A percentile compares a stretch with the other conserved stretches of the same genome.
These are phyloP conservation scores for Spisula solida DNA, from an alignment of 2,888 invertebrate species.

Conservation along the genomic window DNA sequence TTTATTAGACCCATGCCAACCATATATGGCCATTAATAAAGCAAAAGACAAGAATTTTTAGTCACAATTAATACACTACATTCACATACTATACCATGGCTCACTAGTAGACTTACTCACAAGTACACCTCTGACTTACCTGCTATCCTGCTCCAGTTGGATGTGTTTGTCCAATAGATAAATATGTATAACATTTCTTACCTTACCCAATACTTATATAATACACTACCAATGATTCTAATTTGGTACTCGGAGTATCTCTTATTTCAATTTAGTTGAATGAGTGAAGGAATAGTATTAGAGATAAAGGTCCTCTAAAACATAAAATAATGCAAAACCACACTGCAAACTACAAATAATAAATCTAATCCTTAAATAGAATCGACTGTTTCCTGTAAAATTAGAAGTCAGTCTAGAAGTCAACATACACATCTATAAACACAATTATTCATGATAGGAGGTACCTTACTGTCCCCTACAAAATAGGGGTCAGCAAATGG, in stretches of 20 bases:
- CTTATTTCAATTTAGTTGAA: not conserved
- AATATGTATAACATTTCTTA: not conserved
- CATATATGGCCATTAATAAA: too few relatives aligned
- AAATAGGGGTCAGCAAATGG: not conserved
- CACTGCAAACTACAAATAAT: not conserved
- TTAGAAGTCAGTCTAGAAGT: not conserved
- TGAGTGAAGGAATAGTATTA: not conserved
- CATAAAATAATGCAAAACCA: not conserved
- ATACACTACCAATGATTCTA: not conserved
- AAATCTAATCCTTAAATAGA: not conserved
- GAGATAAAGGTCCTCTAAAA: not conserved
- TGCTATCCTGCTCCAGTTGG: not conserved
- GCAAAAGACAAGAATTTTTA: too few relatives aligned
- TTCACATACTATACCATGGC: not conserved
- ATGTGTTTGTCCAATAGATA: not conserved
- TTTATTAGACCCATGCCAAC: too few relatives aligned
- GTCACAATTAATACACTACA: too few relatives aligned
- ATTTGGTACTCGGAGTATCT: not conserved
- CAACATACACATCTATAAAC: constrained; percentile 16
- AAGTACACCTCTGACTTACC: not conserved
- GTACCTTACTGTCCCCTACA: not conserved
- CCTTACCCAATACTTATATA: not conserved
- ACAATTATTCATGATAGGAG: not conserved
- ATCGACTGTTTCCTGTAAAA: not conserved
- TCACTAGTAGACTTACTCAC: not conserved